phyloP scores from a whole-genome alignment of 1,140 invertebrate species.

The Nymphalis io region DNA sequence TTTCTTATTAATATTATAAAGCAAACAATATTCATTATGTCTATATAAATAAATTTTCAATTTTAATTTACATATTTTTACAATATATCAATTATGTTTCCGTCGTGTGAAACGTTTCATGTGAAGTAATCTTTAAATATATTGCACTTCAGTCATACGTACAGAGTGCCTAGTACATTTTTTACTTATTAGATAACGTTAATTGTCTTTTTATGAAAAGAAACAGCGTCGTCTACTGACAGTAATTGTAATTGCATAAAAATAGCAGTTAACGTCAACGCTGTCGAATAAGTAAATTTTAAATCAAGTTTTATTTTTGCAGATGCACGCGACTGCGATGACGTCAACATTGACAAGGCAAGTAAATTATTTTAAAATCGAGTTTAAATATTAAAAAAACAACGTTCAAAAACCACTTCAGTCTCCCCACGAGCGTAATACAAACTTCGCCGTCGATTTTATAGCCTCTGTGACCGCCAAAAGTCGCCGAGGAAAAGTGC shows the following conservation, averaged over 20 bases:
- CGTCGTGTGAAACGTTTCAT: too few species aligned
- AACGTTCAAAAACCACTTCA: slow-evolving; percentile 52
- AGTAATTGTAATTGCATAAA: too few species aligned
- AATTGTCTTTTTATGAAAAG: too few species aligned
- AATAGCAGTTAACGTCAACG: too few species aligned
- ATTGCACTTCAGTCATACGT: too few species aligned
- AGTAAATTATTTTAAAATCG: slow-evolving; percentile 57
- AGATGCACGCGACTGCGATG: slow-evolving; percentile 69
- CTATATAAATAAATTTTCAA: background rate
- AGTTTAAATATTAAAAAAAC: slow-evolving; percentile 54
- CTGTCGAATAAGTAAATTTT: too few species aligned
- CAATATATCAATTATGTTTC: too few species aligned
- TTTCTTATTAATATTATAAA: slow-evolving; percentile 60
- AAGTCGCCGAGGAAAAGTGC: slow-evolving; percentile 75
- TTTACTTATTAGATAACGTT: too few species aligned
- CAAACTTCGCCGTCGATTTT: slow-evolving; percentile 72
- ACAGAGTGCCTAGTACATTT: too few species aligned
- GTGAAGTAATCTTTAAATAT: too few species aligned
- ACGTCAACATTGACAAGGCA: slow-evolving; percentile 63
- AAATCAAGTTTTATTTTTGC: slow-evolving; percentile 46
- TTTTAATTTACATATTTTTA: background rate
- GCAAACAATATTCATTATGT: slow-evolving; percentile 18
- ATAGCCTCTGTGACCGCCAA: slow-evolving; percentile 74
- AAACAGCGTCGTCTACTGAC: too few species aligned
- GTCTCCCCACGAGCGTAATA: slow-evolving; percentile 59